These are phyloP conservation scores for Cololabis saira DNA, from an alignment of 2,113 vertebrate genomes.

Conservation along the genomic window DNA sequence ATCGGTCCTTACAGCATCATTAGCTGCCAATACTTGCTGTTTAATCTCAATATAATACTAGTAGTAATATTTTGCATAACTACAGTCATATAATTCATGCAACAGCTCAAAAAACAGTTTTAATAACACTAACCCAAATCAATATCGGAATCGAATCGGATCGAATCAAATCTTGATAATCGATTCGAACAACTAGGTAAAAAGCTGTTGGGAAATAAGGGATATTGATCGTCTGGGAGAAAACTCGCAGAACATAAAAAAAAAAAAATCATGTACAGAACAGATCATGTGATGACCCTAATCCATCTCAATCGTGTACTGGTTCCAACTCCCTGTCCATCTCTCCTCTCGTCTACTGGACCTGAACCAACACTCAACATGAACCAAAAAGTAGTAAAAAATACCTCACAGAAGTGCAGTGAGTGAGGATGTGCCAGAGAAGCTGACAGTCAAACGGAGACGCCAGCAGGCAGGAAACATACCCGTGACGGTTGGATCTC, in stretches of 20 bases:
- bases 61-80: too few species aligned
- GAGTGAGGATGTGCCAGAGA: not conserved
- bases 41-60: too few species aligned
- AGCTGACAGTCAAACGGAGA: conserved; percentile 11
- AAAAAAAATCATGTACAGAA: conserved; percentile 23
- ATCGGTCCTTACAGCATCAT: too few species aligned
- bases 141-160: too few species aligned
- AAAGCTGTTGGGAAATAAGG: not conserved
- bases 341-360: conserved; percentile 24
- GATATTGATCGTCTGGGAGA: conserved; percentile 11
- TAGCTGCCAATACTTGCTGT: too few species aligned
- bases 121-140: too few species aligned
- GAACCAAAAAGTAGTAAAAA: conserved; percentile 8
- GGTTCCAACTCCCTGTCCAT: conserved; percentile 46
- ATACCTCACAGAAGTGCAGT: not conserved
- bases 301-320: conserved; percentile 32
- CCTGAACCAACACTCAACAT: conserved; percentile 3
- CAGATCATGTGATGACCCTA: too few species aligned
- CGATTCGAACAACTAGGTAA: too few species aligned
- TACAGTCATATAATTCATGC: too few species aligned
- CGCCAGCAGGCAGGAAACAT: conserved; percentile 59
- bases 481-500: conserved; percentile 91
- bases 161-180: too few species aligned
- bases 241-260: too few species aligned
- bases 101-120: too few species aligned